Percentiles rank a stretch among this genome's conserved stretches.
Evolutionary conservation across 2,888 invertebrate genomes (phyloP).

Genomic region (Oasisia sp.): DNA sequence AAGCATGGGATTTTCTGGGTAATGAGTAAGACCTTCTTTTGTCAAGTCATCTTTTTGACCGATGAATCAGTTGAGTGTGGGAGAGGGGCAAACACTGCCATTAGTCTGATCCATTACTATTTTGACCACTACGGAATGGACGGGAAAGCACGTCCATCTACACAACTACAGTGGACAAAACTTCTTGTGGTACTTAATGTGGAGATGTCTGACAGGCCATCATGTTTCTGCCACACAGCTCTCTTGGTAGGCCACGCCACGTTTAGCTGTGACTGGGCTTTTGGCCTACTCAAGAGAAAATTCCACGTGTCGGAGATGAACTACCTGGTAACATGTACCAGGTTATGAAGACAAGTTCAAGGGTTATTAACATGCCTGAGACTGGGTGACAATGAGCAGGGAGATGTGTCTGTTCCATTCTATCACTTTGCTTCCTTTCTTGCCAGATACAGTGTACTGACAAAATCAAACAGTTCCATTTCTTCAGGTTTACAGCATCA

Average conservation of each 20-base stretch:
- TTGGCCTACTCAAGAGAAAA: conserved; percentile 17
- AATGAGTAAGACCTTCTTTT: background rate
- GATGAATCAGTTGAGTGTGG: conserved; percentile 39
- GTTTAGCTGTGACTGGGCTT: conserved; percentile 23
- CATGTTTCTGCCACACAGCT: background rate
- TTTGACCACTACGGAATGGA: conserved; percentile 39
- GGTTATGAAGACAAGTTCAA: background rate
- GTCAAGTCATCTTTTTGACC: conserved; percentile 42
- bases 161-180: conserved; percentile 46
- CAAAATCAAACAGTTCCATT: background rate
- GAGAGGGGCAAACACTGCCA: conserved; percentile 42
- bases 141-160: conserved; percentile 25
- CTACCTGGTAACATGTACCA: background rate
- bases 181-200: conserved; percentile 39
- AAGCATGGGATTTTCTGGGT: conserved; percentile 44
- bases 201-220: conserved; percentile 28
- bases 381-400: background rate
- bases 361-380: background rate
- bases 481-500: background rate
- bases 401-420: background rate
- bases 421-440: background rate
- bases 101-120: conserved; percentile 35
- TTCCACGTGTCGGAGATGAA: background rate
- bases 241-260: conserved; percentile 22
- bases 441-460: background rate